Evolutionary conservation across 2,113 vertebrate genomes (phyloP), one percentile per base, ranked within the genome.

Genomic region (Sinocyclocheilus anshuiensis): DNA sequence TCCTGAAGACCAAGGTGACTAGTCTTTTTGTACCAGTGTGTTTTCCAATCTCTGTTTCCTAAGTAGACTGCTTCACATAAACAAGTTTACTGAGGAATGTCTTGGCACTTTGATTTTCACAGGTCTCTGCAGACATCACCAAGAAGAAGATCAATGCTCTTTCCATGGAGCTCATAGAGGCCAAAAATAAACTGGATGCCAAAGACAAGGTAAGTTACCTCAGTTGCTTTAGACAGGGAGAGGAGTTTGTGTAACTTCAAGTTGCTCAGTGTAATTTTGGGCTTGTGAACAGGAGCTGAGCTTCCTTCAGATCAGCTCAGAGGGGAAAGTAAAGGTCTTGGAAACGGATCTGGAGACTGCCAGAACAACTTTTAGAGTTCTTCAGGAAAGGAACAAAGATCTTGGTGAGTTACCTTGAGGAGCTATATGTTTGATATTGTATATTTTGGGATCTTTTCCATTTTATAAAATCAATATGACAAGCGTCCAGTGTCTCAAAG

Each of bases 1-100:
- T 98, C 3, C 92, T 99, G 0, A 99, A 97, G 91, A 95, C 96
- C 83, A 99, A 99, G 97, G 98, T 99, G 92, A 61, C 42, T 45
- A 39, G 29, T 59, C 48, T 80, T 57, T 36, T 80, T 53, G 10
- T 65, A 33, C 9, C 71, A 7, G 74, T 15, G n/a, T 18, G 29
- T 42, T 50, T 50, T 74, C 15, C 3, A 16, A 2, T 79, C 45
- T 26, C 24, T 10, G 10, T 29, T 67, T 29, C 24, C 29, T 15
- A 29, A 18, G 81, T 3, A 24, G 20, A 11, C 10, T 0, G 8
- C 29, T 29, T 0, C 72, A 6, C 57, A 26, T 55, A 15, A 69
- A n/a, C 22, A 22, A 6, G 1, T 45, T 80, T 13, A 69, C 20
- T 33, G 11, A 50, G 45, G 42, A 69, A 65, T 18, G 22, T 33